Conservation (phyloP, 2,113 vertebrate genomes). For the Rhabdomys dilectus region DNA sequence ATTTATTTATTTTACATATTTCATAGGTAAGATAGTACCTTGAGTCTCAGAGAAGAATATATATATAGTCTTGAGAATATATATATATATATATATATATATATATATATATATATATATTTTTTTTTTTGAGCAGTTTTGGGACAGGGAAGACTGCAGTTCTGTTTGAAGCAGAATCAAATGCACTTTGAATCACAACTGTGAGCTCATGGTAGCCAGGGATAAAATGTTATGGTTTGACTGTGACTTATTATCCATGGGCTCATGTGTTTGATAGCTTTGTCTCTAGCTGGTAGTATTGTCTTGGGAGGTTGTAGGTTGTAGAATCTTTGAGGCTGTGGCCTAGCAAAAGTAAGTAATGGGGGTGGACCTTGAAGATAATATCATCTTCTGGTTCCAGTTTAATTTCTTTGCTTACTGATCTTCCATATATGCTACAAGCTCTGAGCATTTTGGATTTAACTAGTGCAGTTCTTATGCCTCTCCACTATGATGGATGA, state of each 20-base stretch:
- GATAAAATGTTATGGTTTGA: neutral
- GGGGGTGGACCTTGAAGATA: neutral
- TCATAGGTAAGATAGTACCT: neutral
- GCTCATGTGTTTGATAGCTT: neutral
- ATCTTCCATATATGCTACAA: neutral
- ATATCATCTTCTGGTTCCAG: neutral
- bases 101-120: too few species aligned
- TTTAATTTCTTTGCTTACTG: neutral
- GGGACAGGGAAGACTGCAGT: neutral
- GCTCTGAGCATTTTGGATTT: neutral
- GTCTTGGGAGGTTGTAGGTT: neutral
- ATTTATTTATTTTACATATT: neutral
- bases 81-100: too few species aligned
- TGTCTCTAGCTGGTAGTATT: neutral
- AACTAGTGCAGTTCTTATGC: neutral
- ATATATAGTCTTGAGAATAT: too few species aligned
- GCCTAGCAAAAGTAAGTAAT: neutral
- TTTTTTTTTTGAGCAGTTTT: neutral
- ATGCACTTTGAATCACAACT: neutral
- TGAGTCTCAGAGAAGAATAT: neutral
- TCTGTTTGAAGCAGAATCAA: neutral
- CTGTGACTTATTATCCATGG: neutral
- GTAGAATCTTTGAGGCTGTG: neutral
- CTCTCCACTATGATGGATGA: neutral
- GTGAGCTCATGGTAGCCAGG: neutral